A percentile compares a stretch with the other conserved stretches of the same genome.
Evolutionary conservation across 2,888 invertebrate species (phyloP).

Genomic region (Plebejus argus): DNA sequence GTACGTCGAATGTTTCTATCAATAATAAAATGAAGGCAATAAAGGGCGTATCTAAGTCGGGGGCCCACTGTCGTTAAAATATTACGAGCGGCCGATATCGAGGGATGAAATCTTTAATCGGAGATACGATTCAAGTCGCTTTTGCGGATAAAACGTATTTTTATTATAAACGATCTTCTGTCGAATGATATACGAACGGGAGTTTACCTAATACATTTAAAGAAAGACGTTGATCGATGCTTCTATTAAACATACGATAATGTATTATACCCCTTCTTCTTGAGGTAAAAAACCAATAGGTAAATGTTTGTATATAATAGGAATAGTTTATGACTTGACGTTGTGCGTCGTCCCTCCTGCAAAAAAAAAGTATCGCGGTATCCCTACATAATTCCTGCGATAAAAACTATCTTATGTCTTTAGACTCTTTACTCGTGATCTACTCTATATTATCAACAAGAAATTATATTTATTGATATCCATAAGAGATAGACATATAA

Average conservation of each 20-base stretch:
- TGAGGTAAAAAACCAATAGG: background rate
- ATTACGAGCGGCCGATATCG: conserved; percentile 77
- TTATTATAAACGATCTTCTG: conserved; percentile 29
- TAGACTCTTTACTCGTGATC: too few species aligned
- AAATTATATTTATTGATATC: too few species aligned
- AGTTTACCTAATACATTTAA: conserved; percentile 13
- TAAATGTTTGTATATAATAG: background rate
- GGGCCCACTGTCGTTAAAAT: conserved; percentile 72
- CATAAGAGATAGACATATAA: too few species aligned
- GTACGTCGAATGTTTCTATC: conserved; percentile 65
- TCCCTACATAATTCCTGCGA: too few species aligned
- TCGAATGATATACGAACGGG: background rate
- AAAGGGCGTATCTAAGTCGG: conserved; percentile 67
- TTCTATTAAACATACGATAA: conserved; percentile 18
- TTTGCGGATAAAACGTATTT: conserved; percentile 24
- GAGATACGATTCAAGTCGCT: conserved; percentile 51
- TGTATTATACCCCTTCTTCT: conserved; percentile 3
- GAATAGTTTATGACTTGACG: background rate
- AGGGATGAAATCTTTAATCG: conserved; percentile 75
- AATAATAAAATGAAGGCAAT: conserved; percentile 74
- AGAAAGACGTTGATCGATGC: conserved; percentile 23
- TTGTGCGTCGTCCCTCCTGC: too few species aligned
- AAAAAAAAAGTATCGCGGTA: too few species aligned
- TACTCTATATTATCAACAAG: too few species aligned
- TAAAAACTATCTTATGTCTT: too few species aligned